Evolutionary conservation across 2,888 invertebrate species (phyloP), one percentile per base, ranked within the genome.

Genomic region (Hydriomena furcata): DNA sequence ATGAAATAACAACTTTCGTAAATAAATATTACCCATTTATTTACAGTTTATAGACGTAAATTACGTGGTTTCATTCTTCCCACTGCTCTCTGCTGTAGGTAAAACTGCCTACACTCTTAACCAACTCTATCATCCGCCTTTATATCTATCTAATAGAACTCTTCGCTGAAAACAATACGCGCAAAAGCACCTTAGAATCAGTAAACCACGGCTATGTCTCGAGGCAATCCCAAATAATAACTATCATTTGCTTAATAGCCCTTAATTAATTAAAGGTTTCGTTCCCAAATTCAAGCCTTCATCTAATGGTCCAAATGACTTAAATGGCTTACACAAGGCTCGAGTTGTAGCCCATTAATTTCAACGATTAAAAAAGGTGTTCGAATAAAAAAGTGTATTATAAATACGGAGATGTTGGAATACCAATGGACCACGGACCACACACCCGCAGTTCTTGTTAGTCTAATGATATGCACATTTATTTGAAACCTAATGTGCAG

Each of bases 401-500:
- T 65, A 77, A 48, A 43, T 37, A 28, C 70, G 65, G 68, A 66
- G 65, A 66, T 68, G 2, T 17, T 2, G 4, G 78, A 71, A 71
- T 76, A 77, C 73, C 71, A 72, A 70, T 73, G 71, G 88, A 88
- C 88, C 89, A 90, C 89, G n/a, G n/a, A n/a, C n/a, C n/a, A 90
- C 88, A 84, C 77, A 66, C 70, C 68, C 66, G 76, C 71, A 68
- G 74, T 73, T 81, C 76, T 76, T 76, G 82, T 81, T 80, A 67
- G 74, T 75, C 66, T 89, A 89, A 89, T 88, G 85, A 85, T 84
- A 89, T 87, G 89, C 84, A 87, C 85, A 87, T 89, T 86, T 84
- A 82, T 85, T 85, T 82, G 67, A 76, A 75, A 73, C 70, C 71
- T 71, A 73, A 77, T 76, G 75, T 78, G 68, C 53, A 49, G 62